Conservation (phyloP, 1,140 invertebrate species). For the Drosophila seguyi region DNA sequence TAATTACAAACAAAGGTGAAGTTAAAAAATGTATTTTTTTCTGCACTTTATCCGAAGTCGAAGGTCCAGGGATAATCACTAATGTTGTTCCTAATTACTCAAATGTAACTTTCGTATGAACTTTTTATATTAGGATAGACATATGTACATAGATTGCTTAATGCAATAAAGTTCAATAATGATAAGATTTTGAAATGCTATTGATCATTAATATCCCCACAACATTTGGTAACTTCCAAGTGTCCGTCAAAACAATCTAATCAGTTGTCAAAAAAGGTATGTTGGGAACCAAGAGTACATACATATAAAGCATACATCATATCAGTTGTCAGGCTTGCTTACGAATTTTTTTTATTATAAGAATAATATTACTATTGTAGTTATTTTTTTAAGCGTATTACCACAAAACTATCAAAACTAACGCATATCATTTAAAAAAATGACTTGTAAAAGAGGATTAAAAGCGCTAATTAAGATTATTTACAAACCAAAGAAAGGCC, state of each 20-base stretch:
- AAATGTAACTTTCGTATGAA: background rate
- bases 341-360: background rate
- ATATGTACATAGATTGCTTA: background rate
- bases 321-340: slow-evolving; percentile 4
- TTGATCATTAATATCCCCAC: slow-evolving; percentile 17
- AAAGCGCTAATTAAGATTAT: slow-evolving; percentile 30
- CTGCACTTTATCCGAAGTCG: background rate
- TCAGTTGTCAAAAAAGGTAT: slow-evolving; percentile 19
- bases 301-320: background rate
- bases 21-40: background rate
- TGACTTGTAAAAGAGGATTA: background rate
- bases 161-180: background rate
- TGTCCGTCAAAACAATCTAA: slow-evolving; percentile 27
- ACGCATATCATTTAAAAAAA: background rate
- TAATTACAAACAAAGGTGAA: background rate
- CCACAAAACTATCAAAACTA: background rate
- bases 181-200: slow-evolving; percentile 1
- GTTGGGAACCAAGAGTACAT: too few species aligned
- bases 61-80: background rate
- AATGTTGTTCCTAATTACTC: background rate
- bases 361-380: background rate
- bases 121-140: too few species aligned
- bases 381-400: background rate
- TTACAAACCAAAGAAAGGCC: slow-evolving; percentile 27
- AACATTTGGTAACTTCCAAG: background rate